These are phyloP conservation scores for Delphinus delphis DNA, from an alignment of 2,113 vertebrate genomes.

Conservation along the genomic window DNA sequence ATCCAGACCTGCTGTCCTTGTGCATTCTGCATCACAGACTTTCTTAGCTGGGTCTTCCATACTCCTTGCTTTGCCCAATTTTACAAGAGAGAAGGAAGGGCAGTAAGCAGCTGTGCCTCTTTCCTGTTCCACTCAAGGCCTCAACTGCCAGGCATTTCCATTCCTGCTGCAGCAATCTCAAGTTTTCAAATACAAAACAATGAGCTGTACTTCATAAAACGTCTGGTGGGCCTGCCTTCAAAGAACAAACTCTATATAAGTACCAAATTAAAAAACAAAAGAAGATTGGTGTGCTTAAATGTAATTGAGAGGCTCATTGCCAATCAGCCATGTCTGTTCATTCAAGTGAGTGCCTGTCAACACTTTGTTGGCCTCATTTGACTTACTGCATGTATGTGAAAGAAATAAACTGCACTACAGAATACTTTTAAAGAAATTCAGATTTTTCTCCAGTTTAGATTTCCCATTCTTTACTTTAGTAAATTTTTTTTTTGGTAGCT, in stretches of 20 bases:
- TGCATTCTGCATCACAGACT: not conserved
- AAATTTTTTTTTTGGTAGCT: not conserved
- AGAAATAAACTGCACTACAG: not conserved
- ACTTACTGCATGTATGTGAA: not conserved
- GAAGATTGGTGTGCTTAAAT: not conserved
- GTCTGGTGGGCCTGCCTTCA: not conserved
- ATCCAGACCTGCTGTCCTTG: not conserved
- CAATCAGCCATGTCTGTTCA: constrained; percentile 30
- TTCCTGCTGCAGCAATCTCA: not conserved
- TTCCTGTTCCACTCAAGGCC: not conserved
- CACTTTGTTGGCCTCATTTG: constrained; percentile 29
- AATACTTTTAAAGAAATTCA: not conserved
- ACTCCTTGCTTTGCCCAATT: not conserved
- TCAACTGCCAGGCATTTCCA: not conserved
- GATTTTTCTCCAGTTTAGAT: not conserved
- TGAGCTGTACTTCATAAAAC: not conserved
- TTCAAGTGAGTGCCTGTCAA: not conserved
- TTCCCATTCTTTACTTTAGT: not conserved
- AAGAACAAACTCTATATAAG: constrained; percentile 29
- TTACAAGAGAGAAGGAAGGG: not conserved
- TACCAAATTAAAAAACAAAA: constrained; percentile 4
- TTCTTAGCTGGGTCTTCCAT: not conserved
- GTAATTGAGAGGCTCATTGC: constrained; percentile 52
- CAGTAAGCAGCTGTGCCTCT: not conserved
- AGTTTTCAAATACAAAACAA: constrained; percentile 27